Evolutionary conservation across 2,797 vertebrate species (phyloP), one percentile per base, ranked within the genome.

Genomic region (Meriones psammophilus): DNA sequence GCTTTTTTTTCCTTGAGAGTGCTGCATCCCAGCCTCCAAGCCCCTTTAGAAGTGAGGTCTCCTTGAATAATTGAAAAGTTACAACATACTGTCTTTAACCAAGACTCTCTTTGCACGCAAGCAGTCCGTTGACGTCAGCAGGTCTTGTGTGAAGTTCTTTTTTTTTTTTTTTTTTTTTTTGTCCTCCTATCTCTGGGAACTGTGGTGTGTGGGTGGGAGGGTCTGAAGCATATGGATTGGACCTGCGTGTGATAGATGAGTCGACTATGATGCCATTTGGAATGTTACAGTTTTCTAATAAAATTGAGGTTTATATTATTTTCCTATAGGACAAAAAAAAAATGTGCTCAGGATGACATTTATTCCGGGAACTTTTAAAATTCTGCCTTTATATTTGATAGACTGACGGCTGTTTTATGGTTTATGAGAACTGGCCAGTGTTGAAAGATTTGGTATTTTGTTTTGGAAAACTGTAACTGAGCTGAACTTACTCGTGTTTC

Each of bases 341-440:
- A 89, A 50, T 60, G 9, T 14, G 46, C 56, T 69, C 80, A 91
- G 90, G 90, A 79, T 94, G 89, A 94, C 66, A 95, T 73, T 95
- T 96, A 97, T 97, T 96, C 92, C 90, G 89, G 95, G 71, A 98
- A 97, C 93, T 96, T 97, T 87, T 46, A 97, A 95, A 94, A 95
- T 91, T 50, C 89, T 94, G 80, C 79, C 62, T 54, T 94, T 84
- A 74, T 87, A 54, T 81, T 94, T 78, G 94, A 91, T 89, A 94
- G 94, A 89, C 56, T 84, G 78, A 92, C 0, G 0, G 62, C 91
- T 96, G 12, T 94, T 97, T 97, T 91, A 91, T 84, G 87, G 76
- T 89, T 97, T 95, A 42, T 94, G 94, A 91, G 58, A 71, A 93
- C 92, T 94, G 76, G 90, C 36, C 46, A 84, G 12, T 28, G 8